Evolutionary conservation across 2,113 vertebrate genomes (phyloP), one percentile per base, ranked within the genome.

Genomic region (Cisticola juncidis): DNA sequence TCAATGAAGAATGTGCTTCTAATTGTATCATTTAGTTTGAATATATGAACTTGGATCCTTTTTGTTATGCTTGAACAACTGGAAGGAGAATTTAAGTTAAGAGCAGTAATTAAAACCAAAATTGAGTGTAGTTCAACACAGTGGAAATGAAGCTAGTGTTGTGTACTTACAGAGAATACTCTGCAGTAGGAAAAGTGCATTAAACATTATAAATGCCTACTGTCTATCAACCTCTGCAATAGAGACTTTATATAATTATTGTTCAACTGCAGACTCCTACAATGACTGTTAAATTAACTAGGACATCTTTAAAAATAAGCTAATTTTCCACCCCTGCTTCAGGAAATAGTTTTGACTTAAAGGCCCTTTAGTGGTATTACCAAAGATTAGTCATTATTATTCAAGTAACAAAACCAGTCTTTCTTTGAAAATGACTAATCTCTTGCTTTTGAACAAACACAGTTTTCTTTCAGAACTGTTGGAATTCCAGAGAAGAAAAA

Each of bases 271-370:
- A 51, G 38, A 15, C 40, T n/a, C 48, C 42, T 26, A 48, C 5
- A 69, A 8, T 61, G 8, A 47, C 29, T 56, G 15, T 28, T 42
- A 60, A 70, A 60, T 61, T 4, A 1, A 57, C 18, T 81, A 70
- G 38, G 24, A 53, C 5, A 28, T 62, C n/a, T 35, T n/a, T 3
- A 9, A 85, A 90, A 78, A 54, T 22, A 72, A 68, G 9, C 1
- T 56, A 28, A 15, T 9, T 35, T 76, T 31, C 5, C 15, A 31
- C 6, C 2, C 2, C 20, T 1, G 0, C 2, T 11, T 20, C 24
- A 26, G 24, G 42, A 66, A 79, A 71, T 17, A 42, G 17, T 44
- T 65, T 77, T 69, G 10, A 60, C 6, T 35, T 53, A 42, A 1
- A 89, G 4, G 14, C 7, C 28, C 3, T 82, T 40, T 62, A 48